Evolutionary conservation across 2,113 vertebrate genomes (phyloP).

Genomic region (Toxotes jaculatrix): DNA sequence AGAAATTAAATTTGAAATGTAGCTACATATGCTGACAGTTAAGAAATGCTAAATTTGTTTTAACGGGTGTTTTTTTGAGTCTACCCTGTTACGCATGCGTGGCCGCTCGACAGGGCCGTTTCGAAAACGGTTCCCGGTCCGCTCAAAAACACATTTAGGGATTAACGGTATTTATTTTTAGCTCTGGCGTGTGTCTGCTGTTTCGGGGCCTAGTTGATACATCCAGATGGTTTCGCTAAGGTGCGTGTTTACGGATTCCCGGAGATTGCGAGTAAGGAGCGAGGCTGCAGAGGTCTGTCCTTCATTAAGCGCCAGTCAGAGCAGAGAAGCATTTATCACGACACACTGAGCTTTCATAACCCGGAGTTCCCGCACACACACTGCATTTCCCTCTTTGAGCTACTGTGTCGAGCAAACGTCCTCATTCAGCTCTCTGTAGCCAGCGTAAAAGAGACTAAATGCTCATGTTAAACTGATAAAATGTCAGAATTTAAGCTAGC

Average conservation of each 20-base stretch:
- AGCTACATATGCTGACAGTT: constrained; percentile 10
- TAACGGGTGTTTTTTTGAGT: neutral
- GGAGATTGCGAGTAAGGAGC: constrained; percentile 64
- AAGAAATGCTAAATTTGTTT: constrained; percentile 28
- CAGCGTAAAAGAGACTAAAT: constrained; percentile 7
- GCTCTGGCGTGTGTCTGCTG: constrained; percentile 71
- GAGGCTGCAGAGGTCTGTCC: constrained; percentile 69
- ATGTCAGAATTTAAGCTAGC: constrained; percentile 9
- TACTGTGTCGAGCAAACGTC: constrained; percentile 46
- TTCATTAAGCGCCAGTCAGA: constrained; percentile 70
- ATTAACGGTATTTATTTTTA: constrained; percentile 78
- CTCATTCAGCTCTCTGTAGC: constrained; percentile 4
- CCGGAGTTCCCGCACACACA: constrained; percentile 22
- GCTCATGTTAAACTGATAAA: constrained; percentile 6
- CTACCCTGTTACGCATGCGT: constrained; percentile 50
- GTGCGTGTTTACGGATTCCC: constrained; percentile 79
- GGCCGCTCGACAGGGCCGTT: constrained; percentile 26
- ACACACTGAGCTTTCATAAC: constrained; percentile 63
- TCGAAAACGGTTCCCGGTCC: constrained; percentile 44
- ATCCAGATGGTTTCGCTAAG: constrained; percentile 78
- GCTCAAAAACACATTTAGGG: constrained; percentile 72
- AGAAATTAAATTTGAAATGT: neutral
- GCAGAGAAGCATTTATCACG: constrained; percentile 59
- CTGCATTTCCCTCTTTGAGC: constrained; percentile 27
- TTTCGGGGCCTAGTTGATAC: constrained; percentile 46